Evolutionary conservation across 2,113 vertebrate species (phyloP), one percentile per base, ranked within the genome.

Genomic region (Prionailurus viverrinus): DNA sequence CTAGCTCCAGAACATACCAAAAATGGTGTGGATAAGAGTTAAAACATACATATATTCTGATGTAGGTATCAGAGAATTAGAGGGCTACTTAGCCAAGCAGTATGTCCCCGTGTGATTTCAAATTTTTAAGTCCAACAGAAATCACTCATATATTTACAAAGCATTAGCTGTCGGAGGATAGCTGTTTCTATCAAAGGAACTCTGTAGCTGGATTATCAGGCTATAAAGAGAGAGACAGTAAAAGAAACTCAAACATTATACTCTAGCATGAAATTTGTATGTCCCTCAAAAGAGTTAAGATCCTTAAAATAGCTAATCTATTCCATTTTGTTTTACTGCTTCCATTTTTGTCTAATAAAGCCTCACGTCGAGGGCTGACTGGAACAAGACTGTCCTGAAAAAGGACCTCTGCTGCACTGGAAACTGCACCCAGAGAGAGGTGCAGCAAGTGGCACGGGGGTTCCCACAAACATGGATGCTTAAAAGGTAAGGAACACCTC

Each of bases 41-140:
- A 16, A 31, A n/a, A 63, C 61, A 78, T 78, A 65, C n/a, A 31
- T 58, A 61, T 48, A 48, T 21, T 76, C 14, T 1, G 8, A 76
- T 48, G 63, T 1, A 76, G 53, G 8, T 23, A 53, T 15, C 8
- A 94, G 45, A 94, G 45, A 92, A 85, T 31, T 9, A 95, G 41
- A 93, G 80, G 74, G 63, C 16, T 95, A 31, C 65, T 53, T 84
- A 65, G 51, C 9, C 41, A 96, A 91, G 48, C 25, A 96, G 31
- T 79, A 61, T 36, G n/a, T 71, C 51, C 48, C 41, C 68, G 14
- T 83, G 25, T 76, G 41, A 89, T 85, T 65, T 87, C 58, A 84
- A 93, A 91, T 55, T 61, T 63, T 66, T 93, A 69, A 96, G 80
- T 51, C n/a, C 23, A 94, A 92, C n/a, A 82, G 41, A 95, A 95